Evolutionary conservation across 2,797 vertebrate genomes (phyloP), one percentile per base, ranked within the genome.

Genomic region (Cuniculus paca): DNA sequence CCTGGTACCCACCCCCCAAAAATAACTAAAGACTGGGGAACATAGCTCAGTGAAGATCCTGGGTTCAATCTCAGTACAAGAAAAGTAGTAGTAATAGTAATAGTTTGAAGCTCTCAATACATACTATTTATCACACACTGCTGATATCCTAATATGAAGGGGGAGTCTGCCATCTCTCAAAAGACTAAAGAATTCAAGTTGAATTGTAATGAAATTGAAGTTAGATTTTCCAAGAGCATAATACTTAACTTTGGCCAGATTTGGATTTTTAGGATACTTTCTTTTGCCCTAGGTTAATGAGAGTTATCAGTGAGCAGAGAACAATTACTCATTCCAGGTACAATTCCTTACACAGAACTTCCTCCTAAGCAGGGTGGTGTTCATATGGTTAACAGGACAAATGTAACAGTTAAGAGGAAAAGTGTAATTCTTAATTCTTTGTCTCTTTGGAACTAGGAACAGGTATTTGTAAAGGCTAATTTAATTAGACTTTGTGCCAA

Each of bases 161-260:
- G 11, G n/a, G 74, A 63, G 36, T 94, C 36, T 84, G 5, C 56
- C 50, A 54, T 84, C 14, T 80, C 39, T 77, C 28, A 45, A 91
- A 88, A 93, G 68, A 91, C 36, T 74, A 54, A 81, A 78, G 52
- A 58, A 79, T 31, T 9, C 52, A 85, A 17, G 42, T 58, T 83
- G n/a, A 88, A 56, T 88, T 74, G 65, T 89, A 45, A 39, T 94
- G 56, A 96, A 34, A 77, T 45, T 94, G 20, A 90, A 92, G 79
- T 91, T 94, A 88, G 61, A 74, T 89, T 75, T 96, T 96, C 65
- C 84, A 56, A 88, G 94, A 94, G 22, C n/a, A 20, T 45, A 84
- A 17, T 70, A 56, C 39, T 93, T 90, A 89, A 83, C 28, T 93
- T 91, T 89, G 50, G 26, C 36, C 34, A 92, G 42, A 84, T 26